Percentiles rank a stretch among this genome's conserved stretches.
Conservation (phyloP, 2,888 invertebrate genomes). For the Leptothorax acervorum region DNA sequence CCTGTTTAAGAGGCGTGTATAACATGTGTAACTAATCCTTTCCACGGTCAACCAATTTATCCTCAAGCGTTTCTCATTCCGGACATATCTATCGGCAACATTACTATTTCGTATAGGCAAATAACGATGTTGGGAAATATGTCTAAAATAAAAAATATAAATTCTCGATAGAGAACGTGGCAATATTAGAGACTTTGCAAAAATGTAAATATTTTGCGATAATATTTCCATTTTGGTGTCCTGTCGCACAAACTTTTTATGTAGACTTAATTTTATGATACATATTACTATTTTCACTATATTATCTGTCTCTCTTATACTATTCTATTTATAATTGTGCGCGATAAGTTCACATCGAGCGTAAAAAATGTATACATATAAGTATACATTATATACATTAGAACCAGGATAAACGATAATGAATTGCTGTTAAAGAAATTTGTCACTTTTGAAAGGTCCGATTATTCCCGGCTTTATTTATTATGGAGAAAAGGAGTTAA, state of each 20-base stretch:
- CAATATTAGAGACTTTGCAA: not conserved
- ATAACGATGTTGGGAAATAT: not conserved
- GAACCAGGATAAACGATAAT: not conserved
- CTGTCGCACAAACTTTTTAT: not conserved
- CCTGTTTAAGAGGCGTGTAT: not conserved
- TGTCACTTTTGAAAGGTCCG: not conserved
- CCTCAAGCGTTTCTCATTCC: not conserved
- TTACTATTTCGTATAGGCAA: not conserved
- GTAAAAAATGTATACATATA: not conserved
- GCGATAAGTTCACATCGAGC: not conserved
- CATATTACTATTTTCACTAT: not conserved
- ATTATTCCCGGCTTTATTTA: too few species aligned
- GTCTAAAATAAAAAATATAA: not conserved
- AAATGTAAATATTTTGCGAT: not conserved
- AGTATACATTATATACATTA: not conserved
- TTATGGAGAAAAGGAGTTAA: too few species aligned
- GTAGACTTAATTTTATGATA: not conserved
- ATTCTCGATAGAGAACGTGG: not conserved
- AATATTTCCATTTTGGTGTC: not conserved
- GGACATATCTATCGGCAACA: not conserved
- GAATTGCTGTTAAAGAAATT: not conserved
- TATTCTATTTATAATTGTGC: not conserved
- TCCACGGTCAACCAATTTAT: not conserved
- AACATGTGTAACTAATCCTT: not conserved
- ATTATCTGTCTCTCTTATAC: not conserved